Evolutionary conservation across 2,797 vertebrate genomes (phyloP).

Genomic region (Bothrops alternatus): DNA sequence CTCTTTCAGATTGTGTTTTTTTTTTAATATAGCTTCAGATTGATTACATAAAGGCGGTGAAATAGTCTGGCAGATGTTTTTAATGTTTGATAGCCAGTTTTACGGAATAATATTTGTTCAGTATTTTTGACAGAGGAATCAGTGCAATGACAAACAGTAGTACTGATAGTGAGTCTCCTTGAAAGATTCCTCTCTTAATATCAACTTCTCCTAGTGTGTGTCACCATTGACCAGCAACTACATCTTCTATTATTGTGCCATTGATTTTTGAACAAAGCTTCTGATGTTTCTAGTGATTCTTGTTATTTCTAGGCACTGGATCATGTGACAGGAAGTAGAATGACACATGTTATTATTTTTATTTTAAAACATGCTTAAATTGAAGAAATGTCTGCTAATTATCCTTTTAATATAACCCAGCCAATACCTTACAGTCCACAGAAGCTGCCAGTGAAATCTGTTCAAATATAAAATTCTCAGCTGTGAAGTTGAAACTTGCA

Average conservation of each 20-base stretch:
- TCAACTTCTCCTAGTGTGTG: neutral
- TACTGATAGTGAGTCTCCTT: neutral
- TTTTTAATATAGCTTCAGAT: neutral
- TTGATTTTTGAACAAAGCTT: neutral
- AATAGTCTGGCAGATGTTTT: neutral
- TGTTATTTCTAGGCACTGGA: neutral
- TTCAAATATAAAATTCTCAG: neutral
- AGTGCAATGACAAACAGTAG: neutral
- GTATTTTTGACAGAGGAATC: neutral
- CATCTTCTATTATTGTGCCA: neutral
- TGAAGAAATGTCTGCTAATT: no score
- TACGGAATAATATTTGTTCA: neutral
- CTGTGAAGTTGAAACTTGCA: neutral
- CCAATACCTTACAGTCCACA: no score
- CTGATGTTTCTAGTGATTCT: neutral
- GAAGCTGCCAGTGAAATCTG: no score
- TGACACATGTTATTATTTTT: neutral
- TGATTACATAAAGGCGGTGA: neutral
- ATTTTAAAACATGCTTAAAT: no score
- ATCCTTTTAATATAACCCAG: no score
- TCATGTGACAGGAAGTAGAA: neutral
- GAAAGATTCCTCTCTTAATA: neutral
- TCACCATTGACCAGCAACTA: neutral
- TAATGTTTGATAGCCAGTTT: neutral
- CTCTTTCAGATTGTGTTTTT: neutral